A percentile compares a stretch with the other conserved stretches of the same genome.
These are phyloP conservation scores for Lucilia sericata DNA, from an alignment of 1,140 invertebrate species.

Conservation along the genomic window DNA sequence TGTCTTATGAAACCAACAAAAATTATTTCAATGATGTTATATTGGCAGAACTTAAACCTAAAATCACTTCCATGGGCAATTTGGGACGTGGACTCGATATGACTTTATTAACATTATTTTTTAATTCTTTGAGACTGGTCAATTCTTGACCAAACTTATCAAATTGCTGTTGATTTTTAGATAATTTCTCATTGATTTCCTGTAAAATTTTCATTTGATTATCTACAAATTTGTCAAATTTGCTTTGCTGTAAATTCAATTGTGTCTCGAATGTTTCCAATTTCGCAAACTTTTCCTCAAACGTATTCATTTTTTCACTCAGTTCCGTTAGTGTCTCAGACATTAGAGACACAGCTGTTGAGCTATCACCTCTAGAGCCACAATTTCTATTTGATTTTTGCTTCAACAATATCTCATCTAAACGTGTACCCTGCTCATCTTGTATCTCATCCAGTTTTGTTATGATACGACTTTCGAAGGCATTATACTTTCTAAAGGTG, in stretches of 20 bases:
- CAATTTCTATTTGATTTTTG: not conserved
- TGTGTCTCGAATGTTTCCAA: not conserved
- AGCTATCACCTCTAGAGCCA: not conserved
- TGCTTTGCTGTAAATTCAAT: not conserved
- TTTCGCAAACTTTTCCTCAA: not conserved
- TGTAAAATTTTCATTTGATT: constrained; percentile 5
- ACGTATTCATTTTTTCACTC: not conserved
- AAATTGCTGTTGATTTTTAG: not conserved
- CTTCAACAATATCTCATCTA: not conserved
- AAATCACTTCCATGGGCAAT: constrained; percentile 5
- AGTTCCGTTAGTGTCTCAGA: not conserved
- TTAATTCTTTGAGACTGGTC: not conserved
- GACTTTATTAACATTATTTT: not conserved
- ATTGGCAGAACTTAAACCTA: not conserved
- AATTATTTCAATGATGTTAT: not conserved
- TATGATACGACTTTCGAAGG: not conserved
- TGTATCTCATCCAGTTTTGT: not conserved
- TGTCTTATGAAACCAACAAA: not conserved
- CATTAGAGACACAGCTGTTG: not conserved
- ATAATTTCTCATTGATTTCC: not conserved
- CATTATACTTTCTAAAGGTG: not conserved
- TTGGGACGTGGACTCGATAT: not conserved
- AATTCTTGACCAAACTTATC: not conserved
- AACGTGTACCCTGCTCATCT: not conserved
- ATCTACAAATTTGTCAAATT: not conserved